A percentile compares a stretch with the other conserved stretches of the same genome.
phyloP scores from a whole-genome alignment of 2,888 invertebrate genomes.

The Limnephilus auricula region DNA sequence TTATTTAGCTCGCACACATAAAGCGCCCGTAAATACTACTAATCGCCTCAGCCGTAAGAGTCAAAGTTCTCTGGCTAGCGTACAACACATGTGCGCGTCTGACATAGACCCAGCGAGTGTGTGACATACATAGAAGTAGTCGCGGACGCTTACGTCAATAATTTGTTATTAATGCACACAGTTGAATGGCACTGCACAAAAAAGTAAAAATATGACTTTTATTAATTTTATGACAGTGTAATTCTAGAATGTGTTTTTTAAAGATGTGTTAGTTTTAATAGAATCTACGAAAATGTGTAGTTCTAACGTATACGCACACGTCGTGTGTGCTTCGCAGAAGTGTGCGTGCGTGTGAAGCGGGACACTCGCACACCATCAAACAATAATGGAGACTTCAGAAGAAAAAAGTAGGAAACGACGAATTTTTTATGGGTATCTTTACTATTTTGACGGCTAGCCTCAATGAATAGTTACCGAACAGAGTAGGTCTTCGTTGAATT shows the following conservation, averaged over 20 bases:
- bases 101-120: conserved; percentile 43
- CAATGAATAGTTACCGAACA: background rate
- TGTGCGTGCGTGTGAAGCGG: conserved; percentile 56
- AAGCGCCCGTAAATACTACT: conserved; percentile 16
- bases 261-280: background rate
- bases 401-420: background rate
- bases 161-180: background rate
- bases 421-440: background rate
- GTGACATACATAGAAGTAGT: conserved; percentile 44
- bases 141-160: conserved; percentile 6
- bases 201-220: background rate
- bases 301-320: conserved; percentile 37
- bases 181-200: background rate
- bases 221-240: background rate
- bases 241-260: background rate
- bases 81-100: conserved; percentile 45
- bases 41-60: conserved; percentile 40
- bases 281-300: background rate
- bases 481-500: conserved; percentile 5
- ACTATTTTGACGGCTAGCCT: conserved; percentile 5
- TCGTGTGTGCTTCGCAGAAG: conserved; percentile 37
- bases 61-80: conserved; percentile 41
- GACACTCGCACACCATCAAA: conserved; percentile 43
- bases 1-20: conserved; percentile 51
- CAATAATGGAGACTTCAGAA: background rate